These are phyloP conservation scores for Pinctada fucata DNA, from an alignment of 2,888 invertebrate genomes.

Conservation along the genomic window DNA sequence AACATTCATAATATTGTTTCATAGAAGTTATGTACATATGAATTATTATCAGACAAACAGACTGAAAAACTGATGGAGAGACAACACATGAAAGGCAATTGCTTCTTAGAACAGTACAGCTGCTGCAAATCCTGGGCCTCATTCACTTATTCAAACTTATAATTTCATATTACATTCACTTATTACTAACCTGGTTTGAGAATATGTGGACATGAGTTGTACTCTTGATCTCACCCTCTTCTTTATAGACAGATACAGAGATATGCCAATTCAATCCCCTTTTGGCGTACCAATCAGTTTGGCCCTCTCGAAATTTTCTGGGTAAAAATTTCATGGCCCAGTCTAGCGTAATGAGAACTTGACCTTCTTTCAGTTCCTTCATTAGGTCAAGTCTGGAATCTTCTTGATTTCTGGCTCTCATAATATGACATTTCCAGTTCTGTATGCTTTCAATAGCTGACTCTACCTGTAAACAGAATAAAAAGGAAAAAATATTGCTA, in stretches of 20 bases:
- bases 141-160: too few species aligned
- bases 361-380: constrained; percentile 7
- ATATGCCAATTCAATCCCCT: constrained; percentile 24
- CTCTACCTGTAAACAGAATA: constrained; percentile 1
- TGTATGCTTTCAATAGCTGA: constrained; percentile 3
- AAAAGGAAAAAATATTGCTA: too few species aligned
- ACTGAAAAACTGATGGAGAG: too few species aligned
- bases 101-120: too few species aligned
- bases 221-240: constrained; percentile 4
- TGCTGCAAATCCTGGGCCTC: too few species aligned
- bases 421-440: constrained; percentile 17
- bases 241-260: constrained; percentile 11
- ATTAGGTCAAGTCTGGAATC: constrained; percentile 12
- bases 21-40: too few species aligned
- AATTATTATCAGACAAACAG: too few species aligned
- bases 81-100: too few species aligned
- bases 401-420: constrained; percentile 18
- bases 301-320: constrained; percentile 13
- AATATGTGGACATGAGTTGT: constrained; percentile 18
- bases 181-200: too few species aligned
- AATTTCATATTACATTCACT: too few species aligned
- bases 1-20: too few species aligned
- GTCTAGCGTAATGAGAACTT: constrained; percentile 5
- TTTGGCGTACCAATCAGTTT: constrained; percentile 23
- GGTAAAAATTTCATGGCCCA: constrained; percentile 25